Conservation (phyloP, 1,140 invertebrate genomes). For the Ruditapes philippinarum region DNA sequence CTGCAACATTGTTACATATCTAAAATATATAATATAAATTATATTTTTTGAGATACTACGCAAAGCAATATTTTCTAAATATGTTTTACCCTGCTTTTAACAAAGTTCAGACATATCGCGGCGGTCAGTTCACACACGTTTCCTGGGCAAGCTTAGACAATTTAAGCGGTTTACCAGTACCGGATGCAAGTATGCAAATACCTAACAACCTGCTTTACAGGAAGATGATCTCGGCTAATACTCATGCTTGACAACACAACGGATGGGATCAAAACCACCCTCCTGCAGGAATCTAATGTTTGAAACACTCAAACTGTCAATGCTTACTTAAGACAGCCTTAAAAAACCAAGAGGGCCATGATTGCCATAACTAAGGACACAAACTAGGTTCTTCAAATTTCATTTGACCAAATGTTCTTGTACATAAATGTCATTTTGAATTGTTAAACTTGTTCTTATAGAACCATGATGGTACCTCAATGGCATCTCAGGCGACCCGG, state of each 20-base stretch:
- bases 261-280: constrained; percentile 30
- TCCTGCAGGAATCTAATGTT: constrained; percentile 12
- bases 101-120: constrained; percentile 11
- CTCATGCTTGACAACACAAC: constrained; percentile 7
- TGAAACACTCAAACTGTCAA: not conserved
- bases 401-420: too few species aligned
- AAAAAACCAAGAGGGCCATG: too few species aligned
- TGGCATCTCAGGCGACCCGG: too few species aligned
- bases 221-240: constrained; percentile 20
- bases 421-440: too few species aligned
- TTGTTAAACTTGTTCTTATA: too few species aligned
- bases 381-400: too few species aligned
- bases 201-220: constrained; percentile 31
- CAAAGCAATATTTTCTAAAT: constrained; percentile 22
- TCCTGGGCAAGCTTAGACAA: constrained; percentile 33
- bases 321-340: too few species aligned
- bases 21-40: constrained; percentile 1
- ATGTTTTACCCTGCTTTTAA: constrained; percentile 7
- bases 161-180: constrained; percentile 25
- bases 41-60: constrained; percentile 15
- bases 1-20: constrained; percentile 27
- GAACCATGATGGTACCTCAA: too few species aligned
- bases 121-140: constrained; percentile 9
- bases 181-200: not conserved
- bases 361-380: too few species aligned